Conservation (phyloP, 2,113 vertebrate species). For the Hypocryptadius cinnamomeus region DNA sequence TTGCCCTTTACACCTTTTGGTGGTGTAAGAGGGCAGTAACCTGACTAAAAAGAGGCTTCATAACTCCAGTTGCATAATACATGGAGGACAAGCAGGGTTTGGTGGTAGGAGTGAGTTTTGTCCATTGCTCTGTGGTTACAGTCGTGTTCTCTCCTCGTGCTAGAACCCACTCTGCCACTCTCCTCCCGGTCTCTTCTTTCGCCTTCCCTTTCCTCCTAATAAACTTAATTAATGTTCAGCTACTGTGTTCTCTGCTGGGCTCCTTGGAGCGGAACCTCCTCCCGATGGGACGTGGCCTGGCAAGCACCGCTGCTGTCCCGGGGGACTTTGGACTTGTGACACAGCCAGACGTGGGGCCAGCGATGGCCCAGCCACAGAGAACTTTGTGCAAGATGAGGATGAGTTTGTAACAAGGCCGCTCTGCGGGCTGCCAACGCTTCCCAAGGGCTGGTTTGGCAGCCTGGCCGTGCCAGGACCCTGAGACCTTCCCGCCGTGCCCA, state of each 20-base stretch:
- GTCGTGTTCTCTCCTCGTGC: neutral
- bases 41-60: neutral
- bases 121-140: neutral
- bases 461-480: conserved; percentile 41
- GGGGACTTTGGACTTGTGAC: conserved; percentile 2
- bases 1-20: neutral
- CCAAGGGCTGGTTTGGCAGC: conserved; percentile 50
- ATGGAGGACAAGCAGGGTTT: neutral
- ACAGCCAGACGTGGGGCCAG: neutral
- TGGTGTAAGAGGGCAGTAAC: neutral
- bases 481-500: conserved; percentile 23
- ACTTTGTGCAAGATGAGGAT: neutral
- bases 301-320: neutral
- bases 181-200: neutral
- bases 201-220: neutral
- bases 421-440: conserved; percentile 30
- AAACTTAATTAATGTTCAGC: neutral
- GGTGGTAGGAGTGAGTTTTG: neutral
- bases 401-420: neutral
- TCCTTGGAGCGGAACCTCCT: neutral
- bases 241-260: neutral
- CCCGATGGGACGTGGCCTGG: neutral
- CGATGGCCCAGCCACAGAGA: neutral
- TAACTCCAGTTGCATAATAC: neutral
- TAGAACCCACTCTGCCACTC: fast-evolving